phyloP scores from a whole-genome alignment of 2,113 vertebrate species.

The Pachyramphus minor region DNA sequence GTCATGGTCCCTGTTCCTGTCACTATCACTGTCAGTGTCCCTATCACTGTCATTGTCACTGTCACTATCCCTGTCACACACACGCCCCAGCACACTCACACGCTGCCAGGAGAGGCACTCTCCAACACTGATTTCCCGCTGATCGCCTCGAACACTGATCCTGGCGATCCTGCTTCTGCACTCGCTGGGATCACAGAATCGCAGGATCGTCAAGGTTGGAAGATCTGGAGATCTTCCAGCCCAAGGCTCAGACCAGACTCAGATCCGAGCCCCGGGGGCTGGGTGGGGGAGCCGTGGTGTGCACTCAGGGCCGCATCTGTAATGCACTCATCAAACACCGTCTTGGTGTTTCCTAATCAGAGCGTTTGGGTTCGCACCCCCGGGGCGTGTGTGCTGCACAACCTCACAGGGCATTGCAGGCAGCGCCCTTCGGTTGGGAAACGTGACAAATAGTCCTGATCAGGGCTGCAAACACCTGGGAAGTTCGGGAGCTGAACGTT shows the following conservation, averaged over 20 bases:
- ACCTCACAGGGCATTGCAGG: neutral
- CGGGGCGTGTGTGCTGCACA: fast-evolving
- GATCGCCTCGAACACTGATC: neutral
- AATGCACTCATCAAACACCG: fast-evolving
- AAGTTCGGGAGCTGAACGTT: neutral
- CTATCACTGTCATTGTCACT: neutral
- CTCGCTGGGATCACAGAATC: neutral
- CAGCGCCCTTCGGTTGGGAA: neutral
- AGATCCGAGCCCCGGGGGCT: neutral
- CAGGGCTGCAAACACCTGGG: neutral
- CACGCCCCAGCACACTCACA: neutral
- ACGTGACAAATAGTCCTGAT: neutral
- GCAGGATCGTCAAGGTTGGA: neutral
- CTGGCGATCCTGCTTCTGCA: neutral
- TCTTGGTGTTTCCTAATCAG: neutral
- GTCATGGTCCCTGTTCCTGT: no score
- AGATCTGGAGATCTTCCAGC: neutral
- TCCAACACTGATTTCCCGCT: no score
- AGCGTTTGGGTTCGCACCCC: neutral
- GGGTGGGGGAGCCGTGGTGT: fast-evolving
- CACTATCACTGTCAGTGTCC: neutral
- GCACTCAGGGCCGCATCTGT: fast-evolving
- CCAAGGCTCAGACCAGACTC: no score
- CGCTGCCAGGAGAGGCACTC: neutral
- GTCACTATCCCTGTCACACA: neutral